A percentile compares a stretch with the other conserved stretches of the same genome.
These are phyloP conservation scores for Spodoptera exigua DNA, from an alignment of 2,888 invertebrate genomes.

Conservation along the genomic window DNA sequence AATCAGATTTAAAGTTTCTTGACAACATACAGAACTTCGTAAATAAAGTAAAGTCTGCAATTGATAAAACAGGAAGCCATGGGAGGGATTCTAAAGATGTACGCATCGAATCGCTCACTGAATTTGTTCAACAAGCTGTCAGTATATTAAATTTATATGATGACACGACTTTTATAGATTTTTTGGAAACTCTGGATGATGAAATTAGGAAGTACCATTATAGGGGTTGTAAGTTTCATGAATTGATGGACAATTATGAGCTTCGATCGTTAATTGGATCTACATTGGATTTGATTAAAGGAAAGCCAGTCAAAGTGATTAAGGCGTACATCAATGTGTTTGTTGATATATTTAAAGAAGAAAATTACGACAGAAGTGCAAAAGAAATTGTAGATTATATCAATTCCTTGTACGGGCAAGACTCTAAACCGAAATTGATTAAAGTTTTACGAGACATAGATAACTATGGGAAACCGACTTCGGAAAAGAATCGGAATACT, in stretches of 20 bases:
- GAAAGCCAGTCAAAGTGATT: constrained; percentile 46
- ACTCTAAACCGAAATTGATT: constrained; percentile 52
- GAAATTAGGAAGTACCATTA: constrained; percentile 68
- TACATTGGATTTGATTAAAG: constrained; percentile 56
- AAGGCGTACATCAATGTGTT: constrained; percentile 53
- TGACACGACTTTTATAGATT: constrained; percentile 65
- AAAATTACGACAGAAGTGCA: constrained; percentile 37
- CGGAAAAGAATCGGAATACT: constrained; percentile 49
- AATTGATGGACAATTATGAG: constrained; percentile 56
- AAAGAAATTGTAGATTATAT: constrained; percentile 59
- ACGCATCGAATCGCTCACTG: constrained; percentile 57
- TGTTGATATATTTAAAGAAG: constrained; percentile 34
- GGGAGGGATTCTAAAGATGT: constrained; percentile 5
- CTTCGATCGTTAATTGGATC: constrained; percentile 56
- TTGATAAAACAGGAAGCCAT: neutral
- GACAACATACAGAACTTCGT: too few species aligned
- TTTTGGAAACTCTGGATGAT: constrained; percentile 56
- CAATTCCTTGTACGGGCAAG: constrained; percentile 65
- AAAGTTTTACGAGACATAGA: too few species aligned
- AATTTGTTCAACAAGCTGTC: constrained; percentile 65
- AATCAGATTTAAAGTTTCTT: too few species aligned
- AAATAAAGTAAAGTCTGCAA: too few species aligned
- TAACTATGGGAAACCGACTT: constrained; percentile 52
- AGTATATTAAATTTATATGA: constrained; percentile 58
- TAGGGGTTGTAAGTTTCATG: constrained; percentile 64